Conservation (phyloP, 2,113 vertebrate genomes). For the Pomatostomus ruficeps region DNA sequence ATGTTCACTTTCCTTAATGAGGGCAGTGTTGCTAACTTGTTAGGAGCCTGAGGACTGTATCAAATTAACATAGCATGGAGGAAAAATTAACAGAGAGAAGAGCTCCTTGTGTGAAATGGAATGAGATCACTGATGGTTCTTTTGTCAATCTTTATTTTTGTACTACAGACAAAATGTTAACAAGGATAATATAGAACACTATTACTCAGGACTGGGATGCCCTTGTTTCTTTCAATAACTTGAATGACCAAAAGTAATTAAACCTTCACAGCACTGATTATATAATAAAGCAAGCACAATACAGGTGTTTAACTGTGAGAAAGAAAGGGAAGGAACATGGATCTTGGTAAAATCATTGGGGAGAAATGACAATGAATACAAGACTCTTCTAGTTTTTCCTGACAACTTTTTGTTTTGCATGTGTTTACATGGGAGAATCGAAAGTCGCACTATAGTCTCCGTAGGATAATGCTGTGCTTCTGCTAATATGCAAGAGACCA, state of each 20-base stretch:
- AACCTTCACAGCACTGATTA: not conserved
- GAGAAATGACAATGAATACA: not conserved
- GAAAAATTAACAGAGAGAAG: slow-evolving; percentile 1
- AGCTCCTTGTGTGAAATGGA: not conserved
- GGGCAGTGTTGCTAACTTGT: slow-evolving; percentile 31
- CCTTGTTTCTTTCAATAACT: not conserved
- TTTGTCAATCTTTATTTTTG: not conserved
- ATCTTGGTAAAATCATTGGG: not conserved
- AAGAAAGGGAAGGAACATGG: not conserved
- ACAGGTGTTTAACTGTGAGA: not conserved
- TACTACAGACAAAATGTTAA: not conserved
- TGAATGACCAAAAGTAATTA: slow-evolving; percentile 9
- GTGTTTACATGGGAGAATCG: not conserved
- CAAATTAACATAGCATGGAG: slow-evolving; percentile 17
- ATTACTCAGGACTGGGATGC: not conserved
- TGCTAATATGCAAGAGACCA: not conserved
- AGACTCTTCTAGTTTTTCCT: not conserved
- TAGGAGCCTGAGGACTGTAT: slow-evolving; percentile 26
- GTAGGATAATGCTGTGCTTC: not conserved
- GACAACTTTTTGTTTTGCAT: not conserved
- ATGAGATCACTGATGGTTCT: not conserved
- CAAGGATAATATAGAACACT: not conserved
- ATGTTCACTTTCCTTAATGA: slow-evolving; percentile 40
- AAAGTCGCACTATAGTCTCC: not conserved
- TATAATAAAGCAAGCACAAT: not conserved